These are phyloP conservation scores for Drosophila pseudotalamancana DNA, from an alignment of 2,888 invertebrate species.

Conservation along the genomic window DNA sequence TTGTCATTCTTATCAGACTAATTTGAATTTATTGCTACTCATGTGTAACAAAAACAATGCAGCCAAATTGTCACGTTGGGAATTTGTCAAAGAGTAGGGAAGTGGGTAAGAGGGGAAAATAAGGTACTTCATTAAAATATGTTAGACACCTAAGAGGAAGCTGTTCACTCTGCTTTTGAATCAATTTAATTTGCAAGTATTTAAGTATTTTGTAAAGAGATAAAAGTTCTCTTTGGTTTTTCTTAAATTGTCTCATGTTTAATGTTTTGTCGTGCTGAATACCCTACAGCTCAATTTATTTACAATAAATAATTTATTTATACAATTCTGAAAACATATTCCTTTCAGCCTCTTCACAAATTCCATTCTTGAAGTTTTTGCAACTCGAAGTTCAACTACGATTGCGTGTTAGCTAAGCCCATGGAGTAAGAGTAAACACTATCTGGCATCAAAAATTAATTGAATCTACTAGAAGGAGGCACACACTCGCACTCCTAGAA, in stretches of 20 bases:
- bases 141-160: neutral
- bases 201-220: too few relatives aligned
- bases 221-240: too few relatives aligned
- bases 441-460: constrained; percentile 47
- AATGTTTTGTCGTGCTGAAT: too few relatives aligned
- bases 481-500: neutral
- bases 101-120: too few relatives aligned
- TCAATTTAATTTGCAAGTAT: too few relatives aligned
- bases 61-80: neutral
- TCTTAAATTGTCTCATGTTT: too few relatives aligned
- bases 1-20: constrained; percentile 47
- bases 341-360: neutral
- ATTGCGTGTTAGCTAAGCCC: constrained; percentile 2
- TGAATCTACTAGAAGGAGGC: constrained; percentile 32
- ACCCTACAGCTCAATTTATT: too few relatives aligned
- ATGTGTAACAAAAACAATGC: constrained; percentile 25
- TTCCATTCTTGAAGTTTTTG: neutral
- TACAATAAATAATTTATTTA: neutral
- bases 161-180: neutral
- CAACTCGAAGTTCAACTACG: neutral
- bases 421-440: constrained; percentile 26
- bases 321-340: neutral
- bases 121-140: neutral
- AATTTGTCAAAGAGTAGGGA: neutral
- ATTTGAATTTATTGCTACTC: constrained; percentile 55